Evolutionary conservation across 35 echinoderm and acorn worm genomes (phyloP).

Genomic region (Apostichopus parvimensis): DNA sequence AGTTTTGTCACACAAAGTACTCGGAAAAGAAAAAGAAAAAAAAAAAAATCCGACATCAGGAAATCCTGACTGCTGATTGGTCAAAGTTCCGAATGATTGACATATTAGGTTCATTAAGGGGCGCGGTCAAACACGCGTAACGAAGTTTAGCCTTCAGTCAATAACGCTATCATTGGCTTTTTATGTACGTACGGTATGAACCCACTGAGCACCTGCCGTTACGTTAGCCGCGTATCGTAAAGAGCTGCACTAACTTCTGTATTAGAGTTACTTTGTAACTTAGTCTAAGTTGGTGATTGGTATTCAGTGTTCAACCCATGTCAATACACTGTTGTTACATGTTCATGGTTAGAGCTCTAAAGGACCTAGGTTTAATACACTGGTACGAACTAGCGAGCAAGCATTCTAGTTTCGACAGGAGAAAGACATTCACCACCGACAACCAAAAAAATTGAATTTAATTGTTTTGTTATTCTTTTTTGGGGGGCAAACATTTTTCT

Average conservation of each 20-base stretch:
- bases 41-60: not conserved
- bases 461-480: not conserved
- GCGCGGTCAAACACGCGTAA: slow-evolving; percentile 56
- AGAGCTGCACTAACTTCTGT: slow-evolving; percentile 36
- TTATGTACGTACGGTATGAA: slow-evolving; percentile 26
- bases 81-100: slow-evolving; percentile 43
- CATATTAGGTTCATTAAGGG: slow-evolving; percentile 44
- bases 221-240: slow-evolving; percentile 10
- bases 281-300: slow-evolving; percentile 37
- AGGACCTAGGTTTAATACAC: slow-evolving; percentile 28
- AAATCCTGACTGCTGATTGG: slow-evolving; percentile 16
- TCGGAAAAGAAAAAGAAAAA: not conserved
- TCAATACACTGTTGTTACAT: slow-evolving; percentile 48
- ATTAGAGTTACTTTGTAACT: slow-evolving; percentile 50
- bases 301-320: slow-evolving; percentile 47
- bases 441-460: not conserved
- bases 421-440: not conserved
- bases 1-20: slow-evolving; percentile 33
- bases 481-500: not conserved
- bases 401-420: not conserved
- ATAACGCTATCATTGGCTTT: slow-evolving; percentile 52
- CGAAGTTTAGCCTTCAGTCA: slow-evolving; percentile 56
- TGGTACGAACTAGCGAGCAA: slow-evolving; percentile 2
- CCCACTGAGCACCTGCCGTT: slow-evolving; percentile 42
- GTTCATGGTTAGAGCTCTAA: slow-evolving; percentile 16